phyloP scores from a whole-genome alignment of 92 coral and sea anemone species.

The Paramuricea clavata region DNA sequence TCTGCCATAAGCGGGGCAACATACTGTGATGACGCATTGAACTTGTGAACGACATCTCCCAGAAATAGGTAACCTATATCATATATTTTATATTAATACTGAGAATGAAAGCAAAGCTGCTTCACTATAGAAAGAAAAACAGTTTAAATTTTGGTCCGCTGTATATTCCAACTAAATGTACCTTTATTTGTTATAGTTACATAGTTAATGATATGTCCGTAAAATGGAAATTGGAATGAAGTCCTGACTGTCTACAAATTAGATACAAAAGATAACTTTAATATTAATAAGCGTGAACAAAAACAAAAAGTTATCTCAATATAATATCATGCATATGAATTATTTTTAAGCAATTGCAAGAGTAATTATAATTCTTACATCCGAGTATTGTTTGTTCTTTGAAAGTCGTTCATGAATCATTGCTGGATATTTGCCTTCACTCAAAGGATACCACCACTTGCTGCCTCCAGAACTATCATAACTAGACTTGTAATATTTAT shows the following conservation, averaged over 20 bases:
- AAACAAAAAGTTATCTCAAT: too few species aligned
- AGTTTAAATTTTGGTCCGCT: too few species aligned
- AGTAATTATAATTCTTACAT: slow-evolving; percentile 21
- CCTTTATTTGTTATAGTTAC: slow-evolving; percentile 45
- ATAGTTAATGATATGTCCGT: not conserved
- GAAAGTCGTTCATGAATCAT: slow-evolving; percentile 19
- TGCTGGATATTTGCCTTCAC: not conserved
- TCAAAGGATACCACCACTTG: slow-evolving; percentile 19
- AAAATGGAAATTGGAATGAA: slow-evolving; percentile 4
- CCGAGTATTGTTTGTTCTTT: slow-evolving; percentile 1
- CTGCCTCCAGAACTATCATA: slow-evolving; percentile 7
- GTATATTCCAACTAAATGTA: too few species aligned
- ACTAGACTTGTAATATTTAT: slow-evolving; percentile 20
- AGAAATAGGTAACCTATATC: slow-evolving; percentile 63
- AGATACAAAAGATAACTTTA: not conserved
- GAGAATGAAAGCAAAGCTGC: not conserved
- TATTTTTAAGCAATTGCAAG: too few species aligned
- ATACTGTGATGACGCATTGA: slow-evolving; percentile 76
- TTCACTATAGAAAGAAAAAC: too few species aligned
- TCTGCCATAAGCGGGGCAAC: slow-evolving; percentile 95
- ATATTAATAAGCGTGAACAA: too few species aligned
- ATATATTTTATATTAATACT: not conserved
- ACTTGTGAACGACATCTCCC: slow-evolving; percentile 74
- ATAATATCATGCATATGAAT: too few species aligned
- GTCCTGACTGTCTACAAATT: not conserved